phyloP scores from a whole-genome alignment of 2,113 vertebrate genomes.

The Elephas maximus region DNA sequence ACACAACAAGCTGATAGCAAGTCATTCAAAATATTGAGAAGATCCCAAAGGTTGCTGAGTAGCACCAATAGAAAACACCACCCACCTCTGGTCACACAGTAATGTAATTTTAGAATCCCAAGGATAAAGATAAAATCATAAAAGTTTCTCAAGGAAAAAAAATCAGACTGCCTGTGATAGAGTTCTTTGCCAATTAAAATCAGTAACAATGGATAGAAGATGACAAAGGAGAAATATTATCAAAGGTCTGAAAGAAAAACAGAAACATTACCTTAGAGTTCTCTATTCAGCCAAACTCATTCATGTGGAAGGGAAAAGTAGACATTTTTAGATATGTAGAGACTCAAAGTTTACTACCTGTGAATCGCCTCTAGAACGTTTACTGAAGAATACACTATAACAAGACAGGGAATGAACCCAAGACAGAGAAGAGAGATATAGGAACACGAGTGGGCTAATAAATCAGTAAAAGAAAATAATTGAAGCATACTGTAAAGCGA shows the following conservation, averaged over 20 bases:
- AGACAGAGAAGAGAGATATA: not conserved
- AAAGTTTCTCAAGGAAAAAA: slow-evolving; percentile 48
- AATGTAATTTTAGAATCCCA: slow-evolving; percentile 21
- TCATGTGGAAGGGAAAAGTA: not conserved
- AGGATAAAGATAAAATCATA: slow-evolving; percentile 33
- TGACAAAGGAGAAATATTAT: not conserved
- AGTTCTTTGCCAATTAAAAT: not conserved
- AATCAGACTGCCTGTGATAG: not conserved
- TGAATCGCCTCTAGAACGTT: slow-evolving; percentile 35
- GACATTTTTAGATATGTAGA: not conserved
- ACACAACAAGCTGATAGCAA: slow-evolving; percentile 21
- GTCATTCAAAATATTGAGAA: slow-evolving; percentile 54
- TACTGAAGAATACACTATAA: not conserved
- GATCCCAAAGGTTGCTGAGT: slow-evolving; percentile 24
- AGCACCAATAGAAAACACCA: slow-evolving; percentile 38
- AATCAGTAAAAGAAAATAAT: not conserved
- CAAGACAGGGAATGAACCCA: not conserved
- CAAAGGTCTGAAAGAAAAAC: not conserved
- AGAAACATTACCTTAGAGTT: not conserved
- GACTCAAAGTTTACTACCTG: not conserved
- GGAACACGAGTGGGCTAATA: not conserved
- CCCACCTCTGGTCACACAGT: not conserved
- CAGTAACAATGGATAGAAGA: not conserved
- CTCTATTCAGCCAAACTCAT: not conserved
- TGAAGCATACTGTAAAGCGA: not conserved